A percentile compares a stretch with the other conserved stretches of the same genome.
Conservation (phyloP, 2,113 vertebrate species). For the Romanogobio albipinnatus region DNA sequence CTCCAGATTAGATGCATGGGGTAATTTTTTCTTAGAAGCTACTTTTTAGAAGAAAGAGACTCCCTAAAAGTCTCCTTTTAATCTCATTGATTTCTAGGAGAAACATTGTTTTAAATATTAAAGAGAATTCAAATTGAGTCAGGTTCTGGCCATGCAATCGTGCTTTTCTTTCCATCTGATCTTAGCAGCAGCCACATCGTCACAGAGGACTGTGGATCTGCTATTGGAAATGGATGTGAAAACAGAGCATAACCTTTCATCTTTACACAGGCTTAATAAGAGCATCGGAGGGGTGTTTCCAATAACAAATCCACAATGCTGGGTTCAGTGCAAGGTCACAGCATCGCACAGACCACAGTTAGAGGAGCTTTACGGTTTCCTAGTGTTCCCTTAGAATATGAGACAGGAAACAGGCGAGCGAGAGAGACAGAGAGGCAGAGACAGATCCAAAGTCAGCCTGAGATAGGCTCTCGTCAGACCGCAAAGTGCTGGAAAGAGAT, state of each 20-base stretch:
- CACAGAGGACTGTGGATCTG: conserved; percentile 59
- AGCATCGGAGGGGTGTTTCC: conserved; percentile 67
- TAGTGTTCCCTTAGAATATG: background rate
- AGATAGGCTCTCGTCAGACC: conserved; percentile 41
- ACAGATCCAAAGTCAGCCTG: conserved; percentile 18
- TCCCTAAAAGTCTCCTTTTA: background rate
- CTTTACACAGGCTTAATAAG: conserved; percentile 66
- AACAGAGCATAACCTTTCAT: conserved; percentile 69
- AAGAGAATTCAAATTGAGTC: background rate
- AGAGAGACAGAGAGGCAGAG: conserved; percentile 13
- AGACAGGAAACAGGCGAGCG: conserved; percentile 24
- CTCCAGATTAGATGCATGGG: background rate
- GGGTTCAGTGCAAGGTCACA: conserved; percentile 69
- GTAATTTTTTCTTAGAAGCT: background rate
- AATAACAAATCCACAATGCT: conserved; percentile 64
- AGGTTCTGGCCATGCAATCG: background rate
- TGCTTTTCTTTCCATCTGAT: background rate
- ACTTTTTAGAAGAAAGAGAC: background rate
- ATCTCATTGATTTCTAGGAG: background rate
- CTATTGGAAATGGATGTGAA: conserved; percentile 67
- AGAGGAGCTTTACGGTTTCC: conserved; percentile 42
- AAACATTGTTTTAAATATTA: background rate
- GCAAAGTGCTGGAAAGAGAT: conserved; percentile 45
- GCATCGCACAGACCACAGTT: conserved; percentile 49
- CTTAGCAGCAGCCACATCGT: background rate